A percentile compares a stretch with the other conserved stretches of the same genome.
Evolutionary conservation across 2,797 vertebrate genomes (phyloP).

Genomic region (Brachyalestes nurse): DNA sequence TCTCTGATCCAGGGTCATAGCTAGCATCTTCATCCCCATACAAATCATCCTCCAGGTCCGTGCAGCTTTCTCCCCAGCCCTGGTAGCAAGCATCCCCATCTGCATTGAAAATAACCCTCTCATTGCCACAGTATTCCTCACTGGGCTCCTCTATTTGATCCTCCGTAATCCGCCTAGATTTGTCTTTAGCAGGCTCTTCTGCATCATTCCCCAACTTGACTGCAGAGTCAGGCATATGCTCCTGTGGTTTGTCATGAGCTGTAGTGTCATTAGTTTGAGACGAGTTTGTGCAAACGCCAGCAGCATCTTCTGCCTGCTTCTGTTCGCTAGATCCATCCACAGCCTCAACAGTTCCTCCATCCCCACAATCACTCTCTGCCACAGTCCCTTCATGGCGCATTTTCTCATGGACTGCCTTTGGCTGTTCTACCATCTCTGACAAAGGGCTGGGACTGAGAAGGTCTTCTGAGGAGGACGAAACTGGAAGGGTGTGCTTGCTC

Average conservation of each 20-base stretch:
- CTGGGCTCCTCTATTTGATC: slow-evolving; percentile 75
- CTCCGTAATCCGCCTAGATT: slow-evolving; percentile 57
- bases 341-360: slow-evolving; percentile 59
- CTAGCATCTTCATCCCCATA: slow-evolving; percentile 89
- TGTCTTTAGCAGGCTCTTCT: slow-evolving; percentile 57
- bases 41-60: slow-evolving; percentile 89
- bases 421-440: slow-evolving; percentile 62
- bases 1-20: slow-evolving; percentile 90
- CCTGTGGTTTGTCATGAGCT: slow-evolving; percentile 52
- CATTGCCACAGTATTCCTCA: slow-evolving; percentile 85
- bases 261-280: slow-evolving; percentile 59
- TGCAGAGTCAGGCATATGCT: slow-evolving; percentile 57
- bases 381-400: slow-evolving; percentile 64
- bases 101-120: slow-evolving; percentile 87
- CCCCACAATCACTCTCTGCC: slow-evolving; percentile 44
- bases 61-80: slow-evolving; percentile 94
- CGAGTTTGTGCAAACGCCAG: slow-evolving; percentile 57
- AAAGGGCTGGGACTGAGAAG: slow-evolving; percentile 74
- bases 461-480: slow-evolving; percentile 78
- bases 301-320: slow-evolving; percentile 63
- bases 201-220: slow-evolving; percentile 60
- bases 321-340: slow-evolving; percentile 72
- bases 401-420: slow-evolving; percentile 49
- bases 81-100: slow-evolving; percentile 85
- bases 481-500: slow-evolving; percentile 69